Percentiles rank a stretch among this genome's conserved stretches.
phyloP scores from a whole-genome alignment of 2,113 vertebrate genomes.

The Jaculus jaculus region DNA sequence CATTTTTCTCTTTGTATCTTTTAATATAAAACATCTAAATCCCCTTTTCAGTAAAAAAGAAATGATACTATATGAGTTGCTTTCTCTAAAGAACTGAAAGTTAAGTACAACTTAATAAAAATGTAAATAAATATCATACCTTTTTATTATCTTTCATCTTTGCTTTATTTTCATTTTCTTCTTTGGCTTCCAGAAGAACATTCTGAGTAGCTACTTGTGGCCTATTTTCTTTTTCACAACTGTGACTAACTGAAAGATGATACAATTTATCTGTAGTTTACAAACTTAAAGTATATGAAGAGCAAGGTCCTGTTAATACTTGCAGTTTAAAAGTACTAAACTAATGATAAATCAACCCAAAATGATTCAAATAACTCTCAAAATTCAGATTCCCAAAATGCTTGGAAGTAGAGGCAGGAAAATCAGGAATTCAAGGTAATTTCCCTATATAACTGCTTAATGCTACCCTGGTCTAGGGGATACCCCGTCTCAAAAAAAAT shows the following conservation, averaged over 20 bases:
- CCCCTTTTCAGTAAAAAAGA: background rate
- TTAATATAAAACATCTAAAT: background rate
- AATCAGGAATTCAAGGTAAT: too few species aligned
- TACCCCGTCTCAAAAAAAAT: too few species aligned
- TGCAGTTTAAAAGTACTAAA: slow-evolving; percentile 2
- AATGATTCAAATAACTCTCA: slow-evolving; percentile 7
- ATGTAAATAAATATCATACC: slow-evolving; percentile 72
- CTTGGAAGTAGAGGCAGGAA: too few species aligned
- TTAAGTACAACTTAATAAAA: background rate
- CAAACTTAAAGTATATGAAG: background rate
- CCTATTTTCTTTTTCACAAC: slow-evolving; percentile 52
- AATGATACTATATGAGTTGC: background rate
- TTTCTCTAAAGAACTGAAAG: background rate
- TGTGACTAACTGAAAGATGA: slow-evolving; percentile 66
- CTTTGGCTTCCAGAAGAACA: slow-evolving; percentile 76
- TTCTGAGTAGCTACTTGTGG: slow-evolving; percentile 78
- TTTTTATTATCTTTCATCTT: slow-evolving; percentile 71
- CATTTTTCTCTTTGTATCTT: background rate
- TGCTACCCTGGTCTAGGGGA: too few species aligned
- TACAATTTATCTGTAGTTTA: slow-evolving; percentile 30
- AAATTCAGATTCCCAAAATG: background rate
- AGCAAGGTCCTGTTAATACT: background rate
- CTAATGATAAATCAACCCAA: background rate
- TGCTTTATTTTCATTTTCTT: slow-evolving; percentile 69
- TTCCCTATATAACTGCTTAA: too few species aligned